Evolutionary conservation across 35 echinoderm and acorn worm species (phyloP).

Genomic region (Heliocidaris tuberculata): DNA sequence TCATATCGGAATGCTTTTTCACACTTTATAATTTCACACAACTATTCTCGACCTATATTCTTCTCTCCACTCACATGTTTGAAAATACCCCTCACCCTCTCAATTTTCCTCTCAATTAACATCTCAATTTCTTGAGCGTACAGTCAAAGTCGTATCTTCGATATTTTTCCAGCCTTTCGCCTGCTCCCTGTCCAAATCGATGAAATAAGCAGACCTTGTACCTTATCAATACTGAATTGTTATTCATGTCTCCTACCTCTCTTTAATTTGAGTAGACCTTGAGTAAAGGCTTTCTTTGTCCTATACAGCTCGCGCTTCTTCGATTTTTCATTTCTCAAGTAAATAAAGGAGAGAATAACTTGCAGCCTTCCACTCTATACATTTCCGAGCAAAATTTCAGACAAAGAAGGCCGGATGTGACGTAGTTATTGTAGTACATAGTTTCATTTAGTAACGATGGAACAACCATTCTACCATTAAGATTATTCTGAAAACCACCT

Average conservation of each 20-base stretch:
- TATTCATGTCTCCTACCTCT: not conserved
- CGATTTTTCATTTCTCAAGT: not conserved
- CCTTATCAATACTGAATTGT: not conserved
- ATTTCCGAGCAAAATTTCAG: not conserved
- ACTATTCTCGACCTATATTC: too few species aligned
- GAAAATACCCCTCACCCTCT: not conserved
- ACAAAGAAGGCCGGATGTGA: too few species aligned
- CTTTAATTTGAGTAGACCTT: not conserved
- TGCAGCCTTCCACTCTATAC: not conserved
- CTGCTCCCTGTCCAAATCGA: not conserved
- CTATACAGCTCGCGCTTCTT: not conserved
- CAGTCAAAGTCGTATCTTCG: not conserved
- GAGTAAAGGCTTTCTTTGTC: not conserved
- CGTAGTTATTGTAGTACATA: too few species aligned
- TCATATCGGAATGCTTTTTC: too few species aligned
- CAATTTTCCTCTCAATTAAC: not conserved
- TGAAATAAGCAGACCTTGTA: not conserved
- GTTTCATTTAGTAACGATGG: too few species aligned
- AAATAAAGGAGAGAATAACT: not conserved
- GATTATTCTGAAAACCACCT: too few species aligned
- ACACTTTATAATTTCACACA: too few species aligned
- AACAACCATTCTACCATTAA: too few species aligned
- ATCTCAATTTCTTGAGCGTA: not conserved
- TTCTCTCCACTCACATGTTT: not conserved
- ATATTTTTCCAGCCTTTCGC: slow-evolving; percentile 2